Evolutionary conservation across 2,113 vertebrate species (phyloP).

Genomic region (Engraulis encrasicolus): DNA sequence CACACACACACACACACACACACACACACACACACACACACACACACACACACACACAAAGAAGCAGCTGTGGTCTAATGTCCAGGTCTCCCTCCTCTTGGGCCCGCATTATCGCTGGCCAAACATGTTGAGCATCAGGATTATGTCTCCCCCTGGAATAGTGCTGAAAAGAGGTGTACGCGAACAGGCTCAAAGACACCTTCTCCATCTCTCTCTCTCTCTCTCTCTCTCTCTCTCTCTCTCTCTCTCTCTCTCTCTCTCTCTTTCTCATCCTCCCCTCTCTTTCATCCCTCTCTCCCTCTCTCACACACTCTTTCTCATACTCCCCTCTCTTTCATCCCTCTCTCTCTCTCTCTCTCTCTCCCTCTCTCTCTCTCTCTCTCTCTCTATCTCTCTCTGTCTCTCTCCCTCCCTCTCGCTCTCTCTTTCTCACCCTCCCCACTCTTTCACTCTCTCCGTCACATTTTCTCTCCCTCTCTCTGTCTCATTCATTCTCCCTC

Average conservation of each 20-base stretch:
- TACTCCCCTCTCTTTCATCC: too few species aligned
- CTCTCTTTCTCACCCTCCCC: too few species aligned
- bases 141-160: not conserved
- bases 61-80: not conserved
- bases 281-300: too few species aligned
- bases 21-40: conserved; percentile 12
- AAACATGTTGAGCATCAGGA: not conserved
- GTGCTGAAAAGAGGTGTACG: not conserved
- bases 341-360: not conserved
- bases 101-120: conserved; percentile 12
- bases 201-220: not conserved
- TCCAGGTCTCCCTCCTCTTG: not conserved
- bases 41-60: too few species aligned
- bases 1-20: conserved; percentile 3
- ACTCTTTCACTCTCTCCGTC: too few species aligned
- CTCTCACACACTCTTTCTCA: too few species aligned
- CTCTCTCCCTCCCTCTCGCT: too few species aligned
- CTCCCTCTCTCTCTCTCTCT: not conserved
- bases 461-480: too few species aligned
- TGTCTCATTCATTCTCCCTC: not conserved
- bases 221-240: not conserved
- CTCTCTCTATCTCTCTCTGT: not conserved
- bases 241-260: too few species aligned
- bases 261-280: too few species aligned
- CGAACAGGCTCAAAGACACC: not conserved